Evolutionary conservation across 1,140 invertebrate species (phyloP).

Genomic region (Atopsyche davidsoni): DNA sequence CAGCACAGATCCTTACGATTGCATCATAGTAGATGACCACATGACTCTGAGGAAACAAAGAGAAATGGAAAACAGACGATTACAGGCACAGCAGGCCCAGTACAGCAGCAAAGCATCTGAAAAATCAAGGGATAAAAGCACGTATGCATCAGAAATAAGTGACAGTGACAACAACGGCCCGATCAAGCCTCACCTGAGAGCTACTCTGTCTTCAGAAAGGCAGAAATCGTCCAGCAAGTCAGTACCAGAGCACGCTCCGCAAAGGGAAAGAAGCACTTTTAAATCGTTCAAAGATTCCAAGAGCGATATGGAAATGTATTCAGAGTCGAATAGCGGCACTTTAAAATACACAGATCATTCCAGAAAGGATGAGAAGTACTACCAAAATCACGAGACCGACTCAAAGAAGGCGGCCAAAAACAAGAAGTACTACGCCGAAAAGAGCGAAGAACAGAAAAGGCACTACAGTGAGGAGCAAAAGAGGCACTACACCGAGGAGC

Average conservation of each 20-base stretch:
- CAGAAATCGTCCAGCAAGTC: constrained; percentile 37
- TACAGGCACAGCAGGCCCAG: constrained; percentile 38
- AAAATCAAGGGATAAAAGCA: constrained; percentile 17
- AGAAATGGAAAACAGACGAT: constrained; percentile 47
- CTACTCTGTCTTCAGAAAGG: constrained; percentile 41
- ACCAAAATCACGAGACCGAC: constrained; percentile 52
- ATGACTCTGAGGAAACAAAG: constrained; percentile 54
- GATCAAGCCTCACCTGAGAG: constrained; percentile 45
- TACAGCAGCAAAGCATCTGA: constrained; percentile 33
- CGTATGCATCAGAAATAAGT: constrained; percentile 25
- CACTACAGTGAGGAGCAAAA: constrained; percentile 38
- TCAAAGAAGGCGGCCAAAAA: constrained; percentile 52
- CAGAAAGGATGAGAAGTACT: constrained; percentile 47
- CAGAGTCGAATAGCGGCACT: constrained; percentile 46
- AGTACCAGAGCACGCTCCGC: constrained; percentile 14
- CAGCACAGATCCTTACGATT: constrained; percentile 64
- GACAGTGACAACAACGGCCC: constrained; percentile 33
- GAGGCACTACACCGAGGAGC: constrained; percentile 40
- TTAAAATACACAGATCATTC: constrained; percentile 45
- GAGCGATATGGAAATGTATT: constrained; percentile 48
- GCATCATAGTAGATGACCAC: constrained; percentile 68
- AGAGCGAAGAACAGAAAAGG: constrained; percentile 42
- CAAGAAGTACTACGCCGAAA: constrained; percentile 47
- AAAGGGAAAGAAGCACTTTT: constrained; percentile 36
- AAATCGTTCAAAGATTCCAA: constrained; percentile 49